Conservation (phyloP, 2,113 vertebrate species). For the Lycocorax pyrrhopterus region DNA sequence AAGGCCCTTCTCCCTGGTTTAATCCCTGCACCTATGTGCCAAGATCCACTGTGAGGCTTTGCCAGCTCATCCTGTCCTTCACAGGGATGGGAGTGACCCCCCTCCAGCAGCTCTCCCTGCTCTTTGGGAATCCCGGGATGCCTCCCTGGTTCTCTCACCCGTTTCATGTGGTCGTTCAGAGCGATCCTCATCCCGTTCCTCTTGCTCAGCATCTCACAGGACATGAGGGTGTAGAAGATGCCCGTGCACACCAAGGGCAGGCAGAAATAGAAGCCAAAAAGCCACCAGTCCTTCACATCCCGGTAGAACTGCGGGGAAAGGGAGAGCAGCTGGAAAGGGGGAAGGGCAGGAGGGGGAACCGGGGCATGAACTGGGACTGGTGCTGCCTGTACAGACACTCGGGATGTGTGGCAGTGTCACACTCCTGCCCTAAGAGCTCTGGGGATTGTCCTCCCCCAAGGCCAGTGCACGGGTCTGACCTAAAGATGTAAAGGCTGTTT, state of each 20-base stretch:
- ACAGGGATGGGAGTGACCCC: neutral
- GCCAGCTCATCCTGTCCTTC: neutral
- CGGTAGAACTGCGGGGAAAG: conserved; percentile 77
- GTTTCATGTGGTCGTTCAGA: conserved; percentile 91
- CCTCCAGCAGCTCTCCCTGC: too few species aligned
- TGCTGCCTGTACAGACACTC: neutral
- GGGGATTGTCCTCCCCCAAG: neutral
- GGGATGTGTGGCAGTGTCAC: neutral
- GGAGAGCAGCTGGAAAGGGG: neutral
- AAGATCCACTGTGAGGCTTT: neutral
- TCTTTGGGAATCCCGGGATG: neutral
- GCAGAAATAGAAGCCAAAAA: conserved; percentile 91
- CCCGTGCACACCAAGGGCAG: conserved; percentile 86
- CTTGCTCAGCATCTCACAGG: conserved; percentile 88
- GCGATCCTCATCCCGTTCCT: conserved; percentile 88
- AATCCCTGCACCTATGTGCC: neutral
- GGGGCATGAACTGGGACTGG: accelerated
- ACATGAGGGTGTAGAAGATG: conserved; percentile 91
- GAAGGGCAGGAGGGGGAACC: accelerated
- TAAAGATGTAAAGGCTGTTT: neutral
- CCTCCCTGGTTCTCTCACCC: conserved; percentile 64
- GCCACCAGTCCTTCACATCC: conserved; percentile 88
- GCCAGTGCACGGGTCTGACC: accelerated
- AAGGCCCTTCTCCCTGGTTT: neutral
- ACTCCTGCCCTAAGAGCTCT: neutral